Conservation (phyloP, 2,797 vertebrate genomes). For the Halcyon smyrnensis region DNA sequence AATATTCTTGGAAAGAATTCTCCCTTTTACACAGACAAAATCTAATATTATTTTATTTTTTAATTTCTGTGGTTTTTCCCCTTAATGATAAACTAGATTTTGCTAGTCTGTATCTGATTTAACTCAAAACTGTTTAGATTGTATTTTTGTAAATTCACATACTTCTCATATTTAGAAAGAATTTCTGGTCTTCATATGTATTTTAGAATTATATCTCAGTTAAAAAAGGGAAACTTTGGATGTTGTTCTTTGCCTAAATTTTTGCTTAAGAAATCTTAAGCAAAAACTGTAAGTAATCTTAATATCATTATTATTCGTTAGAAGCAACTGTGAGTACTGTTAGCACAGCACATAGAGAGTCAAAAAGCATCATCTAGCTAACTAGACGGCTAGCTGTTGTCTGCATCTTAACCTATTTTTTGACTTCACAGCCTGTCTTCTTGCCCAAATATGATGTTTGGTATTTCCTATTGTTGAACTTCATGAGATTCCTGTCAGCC, state of each 20-base stretch:
- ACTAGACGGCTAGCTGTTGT: background rate
- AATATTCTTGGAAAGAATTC: background rate
- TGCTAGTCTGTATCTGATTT: background rate
- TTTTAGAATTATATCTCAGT: background rate
- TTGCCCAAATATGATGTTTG: background rate
- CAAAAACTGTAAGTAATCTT: background rate
- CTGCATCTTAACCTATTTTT: background rate
- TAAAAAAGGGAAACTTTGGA: rapidly evolving
- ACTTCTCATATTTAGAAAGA: background rate
- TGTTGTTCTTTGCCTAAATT: background rate
- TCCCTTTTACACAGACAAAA: background rate
- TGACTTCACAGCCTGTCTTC: background rate
- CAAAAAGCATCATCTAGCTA: background rate
- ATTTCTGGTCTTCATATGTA: background rate
- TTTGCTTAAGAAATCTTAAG: background rate
- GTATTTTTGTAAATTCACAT: background rate
- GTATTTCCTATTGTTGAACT: background rate
- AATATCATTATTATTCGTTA: background rate
- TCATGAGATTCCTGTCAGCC: background rate
- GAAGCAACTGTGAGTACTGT: background rate
- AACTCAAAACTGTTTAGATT: background rate
- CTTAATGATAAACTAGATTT: background rate
- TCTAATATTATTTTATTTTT: no score
- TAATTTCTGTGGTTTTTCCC: background rate
- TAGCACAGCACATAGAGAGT: background rate